Percentiles rank a stretch among this genome's conserved stretches.
Evolutionary conservation across 2,113 vertebrate species (phyloP).

Genomic region (Carollia perspicillata): DNA sequence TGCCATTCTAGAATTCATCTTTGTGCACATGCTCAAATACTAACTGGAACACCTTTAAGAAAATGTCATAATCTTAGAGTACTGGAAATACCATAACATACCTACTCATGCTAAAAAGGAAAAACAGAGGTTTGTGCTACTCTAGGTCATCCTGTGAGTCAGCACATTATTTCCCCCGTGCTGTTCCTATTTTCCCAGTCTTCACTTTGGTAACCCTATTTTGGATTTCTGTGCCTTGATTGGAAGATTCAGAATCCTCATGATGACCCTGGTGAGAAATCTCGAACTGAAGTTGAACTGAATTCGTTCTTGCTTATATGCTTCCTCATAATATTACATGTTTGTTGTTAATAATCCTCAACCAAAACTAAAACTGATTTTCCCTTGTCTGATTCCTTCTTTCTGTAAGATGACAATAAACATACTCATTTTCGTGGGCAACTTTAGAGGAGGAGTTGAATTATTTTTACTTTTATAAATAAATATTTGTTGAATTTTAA

Average conservation of each 20-base stretch:
- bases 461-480: neutral
- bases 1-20: constrained; percentile 18
- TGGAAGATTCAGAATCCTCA: neutral
- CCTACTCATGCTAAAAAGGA: neutral
- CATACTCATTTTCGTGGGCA: neutral
- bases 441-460: neutral
- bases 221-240: neutral
- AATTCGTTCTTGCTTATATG: neutral
- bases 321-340: neutral
- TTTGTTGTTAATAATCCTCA: neutral
- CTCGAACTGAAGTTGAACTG: neutral
- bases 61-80: neutral
- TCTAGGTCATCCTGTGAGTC: neutral
- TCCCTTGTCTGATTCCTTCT: neutral
- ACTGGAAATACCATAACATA: neutral
- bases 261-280: neutral
- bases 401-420: neutral
- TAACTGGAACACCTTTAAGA: constrained; percentile 20
- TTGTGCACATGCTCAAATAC: constrained; percentile 1
- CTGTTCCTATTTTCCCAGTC: neutral
- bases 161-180: neutral
- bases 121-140: neutral
- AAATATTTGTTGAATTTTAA: neutral
- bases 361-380: neutral
- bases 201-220: neutral